Evolutionary conservation across 2,888 invertebrate genomes (phyloP), one percentile per base, ranked within the genome.

Genomic region (Chrysomela aeneicollis): DNA sequence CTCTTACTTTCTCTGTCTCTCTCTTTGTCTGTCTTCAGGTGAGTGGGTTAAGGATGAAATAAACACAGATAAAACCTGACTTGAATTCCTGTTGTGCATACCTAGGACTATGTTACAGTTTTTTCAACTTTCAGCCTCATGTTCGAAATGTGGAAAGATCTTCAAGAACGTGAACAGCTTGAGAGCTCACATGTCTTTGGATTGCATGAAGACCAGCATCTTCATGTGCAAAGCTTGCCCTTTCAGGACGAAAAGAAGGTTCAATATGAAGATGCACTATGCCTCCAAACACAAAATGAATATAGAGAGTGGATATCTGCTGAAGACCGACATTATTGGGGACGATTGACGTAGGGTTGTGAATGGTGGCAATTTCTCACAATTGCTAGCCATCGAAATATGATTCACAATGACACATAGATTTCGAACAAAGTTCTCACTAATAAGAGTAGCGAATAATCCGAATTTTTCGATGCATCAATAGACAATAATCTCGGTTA

Each of bases 81-180:
- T 35, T 2, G 9, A 35, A 35, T 2, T 35, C 35, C n/a, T n/a
- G n/a, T n/a, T n/a, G n/a, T n/a, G n/a, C n/a, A n/a, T n/a, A 10
- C 35, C 42, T 3, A n/a, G 42, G 12, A 15, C 15, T 18, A 22
- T 49, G 19, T 12, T 49, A 49, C 21, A 21, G 19, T 3, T 49
- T 22, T 1, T 2, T 21, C 10, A 6, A 8, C 22, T 63, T 63
- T 59, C 52, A 61, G 68, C 62, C 3, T 61, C 61, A 8, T 78
- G 78, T 60, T 65, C 70, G 10, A 70, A 61, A n/a, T 79, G 79
- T 58, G 74, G 74, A 21, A 78, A 76, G 64, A 64, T 58, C n/a
- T 79, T 79, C 64, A 78, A 79, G 68, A 78, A 79, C 61, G 65
- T 69, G 26, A 75, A 76, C 62, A 78, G 77, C 59, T 63, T 79